Percentiles rank a stretch among this genome's conserved stretches.
These are phyloP conservation scores for Gonioctena quinquepunctata DNA, from an alignment of 1,140 invertebrate species.

Conservation along the genomic window DNA sequence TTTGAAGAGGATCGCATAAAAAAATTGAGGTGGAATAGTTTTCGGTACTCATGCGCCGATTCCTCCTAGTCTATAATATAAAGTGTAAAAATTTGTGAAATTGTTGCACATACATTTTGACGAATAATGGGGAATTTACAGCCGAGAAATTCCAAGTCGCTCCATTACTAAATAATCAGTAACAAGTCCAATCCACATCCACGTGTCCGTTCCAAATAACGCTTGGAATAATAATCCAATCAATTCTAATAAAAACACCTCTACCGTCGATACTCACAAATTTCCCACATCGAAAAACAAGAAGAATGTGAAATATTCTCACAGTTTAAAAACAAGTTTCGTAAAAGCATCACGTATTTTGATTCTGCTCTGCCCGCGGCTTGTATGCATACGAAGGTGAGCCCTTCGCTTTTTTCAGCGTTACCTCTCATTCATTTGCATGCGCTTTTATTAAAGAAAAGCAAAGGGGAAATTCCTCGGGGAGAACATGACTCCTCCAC, in stretches of 20 bases:
- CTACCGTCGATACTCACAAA: neutral
- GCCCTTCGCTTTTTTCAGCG: neutral
- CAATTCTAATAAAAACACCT: neutral
- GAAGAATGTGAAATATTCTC: neutral
- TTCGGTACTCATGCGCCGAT: too few relatives aligned
- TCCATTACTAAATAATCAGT: too few relatives aligned
- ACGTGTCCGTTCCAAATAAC: neutral
- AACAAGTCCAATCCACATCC: neutral
- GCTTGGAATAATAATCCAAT: neutral
- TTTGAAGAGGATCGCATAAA: too few relatives aligned
- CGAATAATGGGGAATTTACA: too few relatives aligned
- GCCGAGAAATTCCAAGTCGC: too few relatives aligned
- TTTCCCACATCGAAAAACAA: neutral
- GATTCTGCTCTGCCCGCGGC: neutral
- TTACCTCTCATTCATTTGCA: conserved; percentile 14
- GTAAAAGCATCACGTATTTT: conserved; percentile 12
- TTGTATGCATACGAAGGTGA: conserved; percentile 2
- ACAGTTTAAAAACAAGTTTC: neutral
- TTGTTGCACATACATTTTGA: too few relatives aligned
- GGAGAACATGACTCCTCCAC: neutral
- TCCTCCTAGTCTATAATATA: too few relatives aligned
- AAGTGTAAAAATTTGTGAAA: too few relatives aligned
- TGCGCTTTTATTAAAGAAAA: conserved; percentile 7
- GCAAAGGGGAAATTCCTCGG: neutral
- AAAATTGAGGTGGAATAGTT: too few relatives aligned